These are phyloP conservation scores for Bergia puertoricense DNA, from an alignment of 92 coral and sea anemone species.

Conservation along the genomic window DNA sequence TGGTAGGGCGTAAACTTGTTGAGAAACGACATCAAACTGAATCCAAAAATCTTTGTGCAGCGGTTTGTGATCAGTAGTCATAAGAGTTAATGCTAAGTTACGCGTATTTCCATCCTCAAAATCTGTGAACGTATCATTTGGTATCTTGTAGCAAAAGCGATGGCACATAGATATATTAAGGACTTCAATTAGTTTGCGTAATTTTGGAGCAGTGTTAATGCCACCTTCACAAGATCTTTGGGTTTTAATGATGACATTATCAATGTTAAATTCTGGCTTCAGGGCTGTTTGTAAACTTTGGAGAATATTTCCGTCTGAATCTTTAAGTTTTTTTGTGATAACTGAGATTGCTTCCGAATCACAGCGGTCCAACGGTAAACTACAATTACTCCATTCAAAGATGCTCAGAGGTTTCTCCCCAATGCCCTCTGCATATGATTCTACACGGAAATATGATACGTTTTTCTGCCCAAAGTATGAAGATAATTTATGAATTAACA, in stretches of 20 bases:
- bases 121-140: conserved; percentile 37
- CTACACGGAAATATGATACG: conserved; percentile 30
- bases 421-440: conserved; percentile 39
- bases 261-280: conserved; percentile 35
- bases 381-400: conserved; percentile 35
- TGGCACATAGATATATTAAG: conserved; percentile 30
- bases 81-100: conserved; percentile 19
- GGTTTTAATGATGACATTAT: conserved; percentile 15
- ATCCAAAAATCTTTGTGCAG: conserved; percentile 38
- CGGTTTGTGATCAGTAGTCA: not conserved
- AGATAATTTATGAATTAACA: conserved; percentile 36
- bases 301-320: conserved; percentile 16
- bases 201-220: conserved; percentile 38
- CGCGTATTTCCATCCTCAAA: conserved; percentile 51
- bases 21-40: conserved; percentile 34
- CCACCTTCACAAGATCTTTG: conserved; percentile 31
- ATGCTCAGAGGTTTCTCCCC: conserved; percentile 36
- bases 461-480: conserved; percentile 38
- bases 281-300: conserved; percentile 25
- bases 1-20: conserved; percentile 37
- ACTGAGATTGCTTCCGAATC: conserved; percentile 33
- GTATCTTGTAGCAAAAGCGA: conserved; percentile 32
- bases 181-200: conserved; percentile 14
- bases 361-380: conserved; percentile 33
- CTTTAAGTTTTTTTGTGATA: conserved; percentile 33